Conservation (phyloP, 2,113 vertebrate genomes). For the Hystrix brachyura region DNA sequence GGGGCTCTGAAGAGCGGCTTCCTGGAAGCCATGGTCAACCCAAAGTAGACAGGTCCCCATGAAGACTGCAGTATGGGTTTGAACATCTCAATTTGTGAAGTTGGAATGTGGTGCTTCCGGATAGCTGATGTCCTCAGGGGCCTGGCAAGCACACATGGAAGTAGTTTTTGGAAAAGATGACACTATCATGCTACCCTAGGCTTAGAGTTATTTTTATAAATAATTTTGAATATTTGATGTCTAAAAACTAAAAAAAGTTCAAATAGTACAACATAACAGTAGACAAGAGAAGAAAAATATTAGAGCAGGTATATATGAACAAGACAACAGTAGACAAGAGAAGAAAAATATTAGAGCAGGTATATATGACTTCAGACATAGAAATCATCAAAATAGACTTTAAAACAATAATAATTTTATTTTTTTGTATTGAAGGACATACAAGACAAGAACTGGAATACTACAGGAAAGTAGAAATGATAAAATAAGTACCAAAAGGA, state of each 20-base stretch:
- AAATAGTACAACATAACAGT: neutral
- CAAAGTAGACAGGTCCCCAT: neutral
- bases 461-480: neutral
- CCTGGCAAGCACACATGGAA: conserved; percentile 32
- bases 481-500: neutral
- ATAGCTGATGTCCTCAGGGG: neutral
- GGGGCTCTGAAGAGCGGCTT: neutral
- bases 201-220: conserved; percentile 28
- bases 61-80: neutral
- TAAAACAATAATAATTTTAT: conserved; percentile 24
- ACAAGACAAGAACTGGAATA: conserved; percentile 25
- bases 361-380: neutral
- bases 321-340: neutral
- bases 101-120: neutral
- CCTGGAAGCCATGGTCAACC: neutral
- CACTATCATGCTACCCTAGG: neutral
- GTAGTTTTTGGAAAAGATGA: conserved; percentile 14
- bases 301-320: neutral
- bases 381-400: conserved; percentile 13
- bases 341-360: neutral
- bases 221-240: neutral
- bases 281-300: neutral
- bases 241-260: neutral
- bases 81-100: neutral
- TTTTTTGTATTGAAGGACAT: neutral